A percentile compares a stretch with the other conserved stretches of the same genome.
Evolutionary conservation across 2,113 vertebrate species (phyloP).

Genomic region (Manacus vitellinus): DNA sequence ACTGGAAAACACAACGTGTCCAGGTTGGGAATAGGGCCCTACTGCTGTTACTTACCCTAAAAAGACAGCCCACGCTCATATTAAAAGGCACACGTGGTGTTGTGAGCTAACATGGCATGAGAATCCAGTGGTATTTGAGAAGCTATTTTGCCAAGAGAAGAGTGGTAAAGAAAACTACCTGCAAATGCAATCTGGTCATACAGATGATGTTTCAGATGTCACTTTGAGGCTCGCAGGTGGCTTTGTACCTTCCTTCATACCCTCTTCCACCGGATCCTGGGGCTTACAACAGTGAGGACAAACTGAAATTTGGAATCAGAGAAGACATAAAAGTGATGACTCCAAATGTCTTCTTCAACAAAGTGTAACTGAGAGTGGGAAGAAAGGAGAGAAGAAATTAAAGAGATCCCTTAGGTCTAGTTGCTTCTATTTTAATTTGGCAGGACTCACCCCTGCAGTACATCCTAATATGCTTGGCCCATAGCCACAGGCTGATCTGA

Average conservation of each 20-base stretch:
- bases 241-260: background rate
- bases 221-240: background rate
- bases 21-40: background rate
- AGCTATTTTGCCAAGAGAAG: background rate
- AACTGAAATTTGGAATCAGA: constrained; percentile 11
- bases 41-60: background rate
- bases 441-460: background rate
- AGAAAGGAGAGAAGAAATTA: background rate
- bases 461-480: background rate
- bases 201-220: background rate
- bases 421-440: background rate
- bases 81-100: background rate
- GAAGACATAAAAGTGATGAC: background rate
- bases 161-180: constrained; percentile 28
- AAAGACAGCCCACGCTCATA: background rate
- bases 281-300: background rate
- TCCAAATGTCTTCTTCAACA: background rate
- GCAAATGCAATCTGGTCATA: background rate
- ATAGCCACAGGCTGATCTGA: background rate
- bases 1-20: background rate
- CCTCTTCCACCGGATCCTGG: background rate
- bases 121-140: background rate
- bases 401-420: background rate
- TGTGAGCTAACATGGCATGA: background rate
- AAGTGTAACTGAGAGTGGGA: background rate